Base-by-base conservation (phyloP, 2,888 invertebrate genomes). In the Tenthredo livida region DNA sequence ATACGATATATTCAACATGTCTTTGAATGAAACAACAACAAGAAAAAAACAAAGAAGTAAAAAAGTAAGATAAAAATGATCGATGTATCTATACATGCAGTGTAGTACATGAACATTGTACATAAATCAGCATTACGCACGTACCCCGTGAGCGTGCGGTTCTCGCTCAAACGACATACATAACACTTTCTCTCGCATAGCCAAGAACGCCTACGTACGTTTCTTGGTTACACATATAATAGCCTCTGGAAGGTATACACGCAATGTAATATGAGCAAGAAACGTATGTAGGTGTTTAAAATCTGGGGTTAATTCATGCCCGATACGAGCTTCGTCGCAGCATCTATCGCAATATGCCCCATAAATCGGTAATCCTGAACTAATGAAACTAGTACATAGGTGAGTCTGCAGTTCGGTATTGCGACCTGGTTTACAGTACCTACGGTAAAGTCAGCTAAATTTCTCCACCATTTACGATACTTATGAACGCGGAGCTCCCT, bases 161-260 rank as follows among this genome's bases (percentile, higher is more conserved):
- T 61, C 61, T 61, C 61, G 61, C 21, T n/a, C 72, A 25, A 47
- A 75, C 25, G 47, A 75, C n/a, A 47, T 17, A 70, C 70, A 37
- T 70, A 58, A 78, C 58, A 78, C 78, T 78, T 80, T 80, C 80
- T 80, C 80, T 80, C 80, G 58, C 80, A 80, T 80, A 80, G 80
- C 37, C 37, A n/a, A 61, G 61, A 80, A 80, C 80, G 80, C 80
- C 80, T 40, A 80, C 80, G 33, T 70, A 61, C 25, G 61, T 25
- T 25, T 61, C 61, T 61, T 25, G 61, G 61, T 61, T 54, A 25
- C 33, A 67, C 67, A 25, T 5, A 54, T 54, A 54, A 54, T 54
- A 54, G 54, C 54, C 50, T 54, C 0, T 54, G 54, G 17, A 17
- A n/a, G n/a, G n/a, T 7, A 54, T 7, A 54, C 54, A 33, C 54